A percentile compares a stretch with the other conserved stretches of the same genome.
Conservation (phyloP, 2,797 vertebrate genomes). For the Vipera ursinii region DNA sequence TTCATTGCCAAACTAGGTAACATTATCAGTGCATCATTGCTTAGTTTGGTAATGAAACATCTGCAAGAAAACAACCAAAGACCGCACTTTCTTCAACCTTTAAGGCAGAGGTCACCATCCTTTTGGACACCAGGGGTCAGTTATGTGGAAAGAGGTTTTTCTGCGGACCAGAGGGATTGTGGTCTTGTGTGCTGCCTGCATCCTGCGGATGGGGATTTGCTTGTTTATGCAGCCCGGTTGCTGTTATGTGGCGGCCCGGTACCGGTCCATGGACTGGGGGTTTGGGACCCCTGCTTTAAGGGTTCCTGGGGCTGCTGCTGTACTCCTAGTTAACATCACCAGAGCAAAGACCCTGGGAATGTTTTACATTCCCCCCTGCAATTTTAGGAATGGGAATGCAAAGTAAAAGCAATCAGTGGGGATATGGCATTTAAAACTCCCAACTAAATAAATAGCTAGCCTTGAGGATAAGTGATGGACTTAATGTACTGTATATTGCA, state of each 20-base stretch:
- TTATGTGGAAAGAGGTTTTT: too few species aligned
- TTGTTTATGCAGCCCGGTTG: too few species aligned
- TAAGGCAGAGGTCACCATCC: too few species aligned
- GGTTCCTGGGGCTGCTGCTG: not conserved
- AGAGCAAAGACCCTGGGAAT: not conserved
- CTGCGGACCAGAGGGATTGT: too few species aligned
- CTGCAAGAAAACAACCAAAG: not conserved
- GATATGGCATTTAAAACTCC: not conserved
- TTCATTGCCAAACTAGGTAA: not conserved
- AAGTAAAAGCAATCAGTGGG: not conserved
- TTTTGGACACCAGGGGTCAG: too few species aligned
- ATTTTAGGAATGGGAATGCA: not conserved
- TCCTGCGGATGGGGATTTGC: too few species aligned
- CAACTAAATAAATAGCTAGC: not conserved
- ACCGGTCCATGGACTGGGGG: too few species aligned
- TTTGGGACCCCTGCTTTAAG: not conserved
- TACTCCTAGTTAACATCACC: not conserved
- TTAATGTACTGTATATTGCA: not conserved
- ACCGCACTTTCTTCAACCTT: not conserved
- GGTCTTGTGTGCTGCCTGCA: too few species aligned
- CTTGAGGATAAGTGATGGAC: not conserved
- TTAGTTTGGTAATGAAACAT: not conserved
- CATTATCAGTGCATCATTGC: not conserved
- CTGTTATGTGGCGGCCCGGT: too few species aligned
- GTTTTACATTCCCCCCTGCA: not conserved